Evolutionary conservation across 2,797 vertebrate genomes (phyloP), one percentile per base, ranked within the genome.

Genomic region (Nannoperca obscura): DNA sequence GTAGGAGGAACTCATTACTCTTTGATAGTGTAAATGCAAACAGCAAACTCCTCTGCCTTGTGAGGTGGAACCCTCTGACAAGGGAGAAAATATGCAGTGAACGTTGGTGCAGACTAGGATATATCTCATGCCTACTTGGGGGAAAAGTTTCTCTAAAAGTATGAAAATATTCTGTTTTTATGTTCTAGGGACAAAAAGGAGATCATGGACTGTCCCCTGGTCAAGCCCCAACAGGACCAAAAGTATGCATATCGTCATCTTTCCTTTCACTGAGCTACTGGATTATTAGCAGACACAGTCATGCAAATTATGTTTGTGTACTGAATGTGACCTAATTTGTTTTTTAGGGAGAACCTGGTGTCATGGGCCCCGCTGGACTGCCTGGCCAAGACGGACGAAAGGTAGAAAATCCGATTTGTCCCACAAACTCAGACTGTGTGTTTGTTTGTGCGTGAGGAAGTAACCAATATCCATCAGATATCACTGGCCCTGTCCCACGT

Each of bases 191-290:
- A 58, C 91, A 89, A 44, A 96, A 96, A 89, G 98, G 98, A 84
- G 97, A 98, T 92, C 95, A 96, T 19, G 98, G 98, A 88, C 80
- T 97, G 64, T 99, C 98, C 6, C 97, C 96, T 86, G 97, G 97
- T 86, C 96, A 94, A 92, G 94, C 96, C 58, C 88, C 78, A 24
- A 95, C 93, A 86, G 98, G 98, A 93, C 92, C 90, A 49, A 98
- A 98, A 96, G 98, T 99, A 95, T 92, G 93, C 17, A 52, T 15
- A 44, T 55, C 27, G 15, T 61, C 17, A 63, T 49, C 3, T 64
- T 24, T n/a, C 24, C 20, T 80, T 50, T 24, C 46, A 53, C 38
- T 19, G 34, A 77, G 34, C 9, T 3, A 15, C 15, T 66, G 10
- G 0, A 17, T 2, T 53, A 20, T 49, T 73, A 3, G 19, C 22